Evolutionary conservation across 2,113 vertebrate genomes (phyloP).

Genomic region (Eurypyga helias): DNA sequence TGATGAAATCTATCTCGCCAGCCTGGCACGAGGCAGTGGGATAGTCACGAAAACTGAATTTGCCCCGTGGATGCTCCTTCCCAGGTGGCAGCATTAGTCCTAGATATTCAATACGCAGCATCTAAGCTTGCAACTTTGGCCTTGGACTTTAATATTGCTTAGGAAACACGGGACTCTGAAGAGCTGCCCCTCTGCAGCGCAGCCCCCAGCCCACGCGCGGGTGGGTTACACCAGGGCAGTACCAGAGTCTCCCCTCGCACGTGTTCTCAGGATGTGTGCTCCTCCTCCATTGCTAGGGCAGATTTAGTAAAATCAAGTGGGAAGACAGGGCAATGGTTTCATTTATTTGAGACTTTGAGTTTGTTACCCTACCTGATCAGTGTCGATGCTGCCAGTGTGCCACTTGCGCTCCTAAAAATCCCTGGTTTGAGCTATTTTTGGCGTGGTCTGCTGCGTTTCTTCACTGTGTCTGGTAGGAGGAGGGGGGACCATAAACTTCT

Average conservation of each 20-base stretch:
- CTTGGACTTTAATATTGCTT: background rate
- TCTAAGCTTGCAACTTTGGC: background rate
- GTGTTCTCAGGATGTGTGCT: background rate
- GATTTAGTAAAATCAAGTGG: background rate
- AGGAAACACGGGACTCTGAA: background rate
- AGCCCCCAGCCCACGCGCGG: background rate
- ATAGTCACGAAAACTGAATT: background rate
- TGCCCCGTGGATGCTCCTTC: background rate
- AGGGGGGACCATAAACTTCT: background rate
- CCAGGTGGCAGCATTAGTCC: background rate
- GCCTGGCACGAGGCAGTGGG: background rate
- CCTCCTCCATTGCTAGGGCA: background rate
- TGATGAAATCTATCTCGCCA: background rate
- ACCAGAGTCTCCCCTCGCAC: background rate
- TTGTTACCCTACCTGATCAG: background rate
- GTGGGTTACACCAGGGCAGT: rapidly evolving
- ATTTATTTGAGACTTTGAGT: background rate
- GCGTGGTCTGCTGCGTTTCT: background rate
- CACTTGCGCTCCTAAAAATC: background rate
- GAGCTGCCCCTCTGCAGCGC: background rate
- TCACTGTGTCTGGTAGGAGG: background rate
- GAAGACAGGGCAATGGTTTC: background rate
- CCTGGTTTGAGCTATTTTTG: background rate
- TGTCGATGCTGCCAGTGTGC: rapidly evolving
- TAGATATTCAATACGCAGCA: background rate